A percentile compares a stretch with the other conserved stretches of the same genome.
phyloP scores from a whole-genome alignment of 2,888 invertebrate genomes.

The Parnassius orleans region DNA sequence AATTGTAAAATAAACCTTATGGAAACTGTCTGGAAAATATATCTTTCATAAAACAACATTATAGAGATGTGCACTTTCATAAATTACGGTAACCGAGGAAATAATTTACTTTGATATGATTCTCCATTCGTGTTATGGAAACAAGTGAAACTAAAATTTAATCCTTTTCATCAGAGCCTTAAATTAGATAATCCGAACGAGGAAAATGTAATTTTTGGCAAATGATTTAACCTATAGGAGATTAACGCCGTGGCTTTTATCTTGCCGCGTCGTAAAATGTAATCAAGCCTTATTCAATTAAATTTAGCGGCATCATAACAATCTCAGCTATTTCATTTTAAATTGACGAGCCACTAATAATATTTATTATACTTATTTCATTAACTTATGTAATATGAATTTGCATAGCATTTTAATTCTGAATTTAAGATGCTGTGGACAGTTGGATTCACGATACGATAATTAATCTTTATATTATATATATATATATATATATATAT shows the following conservation, averaged over 20 bases:
- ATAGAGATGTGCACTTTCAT: conserved; percentile 62
- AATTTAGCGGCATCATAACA: conserved; percentile 76
- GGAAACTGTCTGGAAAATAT: conserved; percentile 46
- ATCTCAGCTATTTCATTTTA: conserved; percentile 70
- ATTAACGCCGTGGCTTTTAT: conserved; percentile 71
- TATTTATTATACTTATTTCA: conserved; percentile 56
- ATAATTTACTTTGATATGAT: conserved; percentile 76
- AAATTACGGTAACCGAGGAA: conserved; percentile 65
- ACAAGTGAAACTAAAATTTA: conserved; percentile 54
- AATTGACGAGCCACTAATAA: conserved; percentile 53
- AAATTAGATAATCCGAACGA: conserved; percentile 39
- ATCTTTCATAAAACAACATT: conserved; percentile 35
- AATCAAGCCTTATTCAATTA: conserved; percentile 79
- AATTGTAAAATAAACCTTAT: conserved; percentile 59
- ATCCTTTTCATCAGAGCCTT: conserved; percentile 44
- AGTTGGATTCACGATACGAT: too few relatives aligned
- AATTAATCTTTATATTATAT: too few relatives aligned
- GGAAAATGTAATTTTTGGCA: conserved; percentile 72
- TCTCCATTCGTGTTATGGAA: conserved; percentile 50
- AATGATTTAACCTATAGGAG: conserved; percentile 70
- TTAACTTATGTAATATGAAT: conserved; percentile 37
- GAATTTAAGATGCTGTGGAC: too few relatives aligned
- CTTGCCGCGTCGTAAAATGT: conserved; percentile 71
- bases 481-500: too few relatives aligned
- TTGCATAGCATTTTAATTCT: too few relatives aligned